These are phyloP conservation scores for Tridacna gigas DNA, from an alignment of 2,888 invertebrate genomes.

Conservation along the genomic window DNA sequence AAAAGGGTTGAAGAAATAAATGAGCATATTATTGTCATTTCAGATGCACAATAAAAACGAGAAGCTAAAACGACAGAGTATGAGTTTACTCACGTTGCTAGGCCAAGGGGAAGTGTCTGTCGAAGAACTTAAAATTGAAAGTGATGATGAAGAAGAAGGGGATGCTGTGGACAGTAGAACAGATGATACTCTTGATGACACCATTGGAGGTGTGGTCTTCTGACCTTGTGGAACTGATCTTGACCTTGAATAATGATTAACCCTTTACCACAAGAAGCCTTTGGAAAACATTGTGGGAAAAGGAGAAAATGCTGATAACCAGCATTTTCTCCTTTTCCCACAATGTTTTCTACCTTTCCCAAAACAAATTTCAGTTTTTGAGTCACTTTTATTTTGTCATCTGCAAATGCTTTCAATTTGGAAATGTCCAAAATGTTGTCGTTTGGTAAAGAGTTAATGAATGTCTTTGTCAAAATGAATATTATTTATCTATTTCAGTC, in stretches of 20 bases:
- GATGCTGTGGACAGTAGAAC: conserved; percentile 33
- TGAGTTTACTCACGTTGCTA: conserved; percentile 53
- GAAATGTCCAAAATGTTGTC: no score
- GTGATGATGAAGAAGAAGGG: conserved; percentile 34
- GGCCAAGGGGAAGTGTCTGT: conserved; percentile 45
- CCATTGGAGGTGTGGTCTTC: conserved; percentile 10
- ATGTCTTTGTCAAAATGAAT: no score
- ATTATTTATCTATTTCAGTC: no score
- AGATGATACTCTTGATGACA: not conserved
- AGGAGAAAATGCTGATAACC: not conserved
- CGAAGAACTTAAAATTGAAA: conserved; percentile 47
- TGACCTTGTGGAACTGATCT: no score
- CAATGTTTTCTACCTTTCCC: no score
- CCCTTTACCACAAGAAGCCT: not conserved
- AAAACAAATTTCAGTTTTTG: no score
- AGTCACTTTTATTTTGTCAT: no score
- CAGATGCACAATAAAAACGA: conserved; percentile 70
- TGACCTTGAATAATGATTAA: not conserved
- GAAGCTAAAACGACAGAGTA: conserved; percentile 72
- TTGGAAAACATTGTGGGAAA: not conserved
- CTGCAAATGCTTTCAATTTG: no score
- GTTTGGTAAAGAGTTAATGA: no score
- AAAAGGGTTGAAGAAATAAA: not conserved
- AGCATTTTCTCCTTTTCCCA: no score
- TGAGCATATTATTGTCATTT: not conserved